Base-by-base conservation (phyloP, 2,113 vertebrate species). In the Microtus richardsoni region DNA sequence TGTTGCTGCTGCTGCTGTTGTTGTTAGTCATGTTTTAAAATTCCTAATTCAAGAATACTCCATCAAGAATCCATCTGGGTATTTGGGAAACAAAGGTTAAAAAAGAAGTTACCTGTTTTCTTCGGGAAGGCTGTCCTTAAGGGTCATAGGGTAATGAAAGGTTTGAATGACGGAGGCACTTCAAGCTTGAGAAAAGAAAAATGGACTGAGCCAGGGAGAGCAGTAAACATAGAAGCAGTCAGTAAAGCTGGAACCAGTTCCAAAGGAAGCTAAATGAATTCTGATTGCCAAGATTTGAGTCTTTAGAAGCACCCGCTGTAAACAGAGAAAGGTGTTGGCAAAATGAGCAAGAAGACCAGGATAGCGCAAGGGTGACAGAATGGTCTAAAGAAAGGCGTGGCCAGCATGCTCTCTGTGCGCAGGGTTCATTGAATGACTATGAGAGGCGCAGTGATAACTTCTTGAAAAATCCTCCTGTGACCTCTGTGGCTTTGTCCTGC, bases 1-100 rank as follows among this genome's bases (percentile, higher is more conserved):
- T 68, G 41, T 79, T 95, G 33, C 78, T 83, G 33, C 1, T 68
- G 41, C 90, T 95, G 36, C 79, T 86, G 28, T 92, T 49, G 47
- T 47, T 16, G 7, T 24, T 22, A 12, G 64, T 11, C 36, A 11
- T 82, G n/a, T 82, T 44, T 82, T 91, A 28, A 28, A 94, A 85
- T 60, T 49, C 14, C 7, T 89, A 82, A 44, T 95, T 97, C 26
- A 98, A 90, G 7, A 85, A 70, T 82, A 73, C 75, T 41, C n/a
- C 86, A 60, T 28, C 74, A 91, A 85, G 28, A 49, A 78, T 70
- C 30, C 33, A 4, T 36, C 60, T 85, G 14, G 1, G 22, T 79
- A 92, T 92, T 93, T 89, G 39, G 75, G 39, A 88, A 71, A 28
- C 19, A 83, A 89, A 92, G 1, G 39, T 17, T 41, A 30, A 94